Percentiles rank a stretch among this genome's conserved stretches.
phyloP scores from a whole-genome alignment of 2,888 invertebrate species.

The Chromoteleia sp. region DNA sequence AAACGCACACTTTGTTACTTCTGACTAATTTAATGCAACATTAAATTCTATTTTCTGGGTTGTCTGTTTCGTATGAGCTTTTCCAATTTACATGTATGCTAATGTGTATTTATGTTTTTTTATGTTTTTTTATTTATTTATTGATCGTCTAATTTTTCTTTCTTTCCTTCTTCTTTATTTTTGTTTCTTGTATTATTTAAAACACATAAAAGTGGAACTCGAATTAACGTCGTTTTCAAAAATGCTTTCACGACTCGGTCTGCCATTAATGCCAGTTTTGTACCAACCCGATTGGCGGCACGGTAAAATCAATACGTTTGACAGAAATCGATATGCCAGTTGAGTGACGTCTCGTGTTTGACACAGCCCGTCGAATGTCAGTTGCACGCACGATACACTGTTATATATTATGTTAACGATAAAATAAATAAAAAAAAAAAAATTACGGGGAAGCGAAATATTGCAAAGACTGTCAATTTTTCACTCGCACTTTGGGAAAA shows the following conservation, averaged over 20 bases:
- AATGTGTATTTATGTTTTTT: too few relatives aligned
- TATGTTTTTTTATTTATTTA: background rate
- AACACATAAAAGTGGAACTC: background rate
- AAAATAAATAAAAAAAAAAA: slow-evolving; percentile 11
- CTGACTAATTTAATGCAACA: slow-evolving; percentile 63
- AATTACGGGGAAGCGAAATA: slow-evolving; percentile 2
- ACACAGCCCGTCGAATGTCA: slow-evolving; percentile 54
- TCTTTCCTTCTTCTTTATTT: too few relatives aligned
- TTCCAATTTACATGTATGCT: too few relatives aligned
- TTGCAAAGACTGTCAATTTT: slow-evolving; percentile 2
- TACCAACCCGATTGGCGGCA: slow-evolving; percentile 5
- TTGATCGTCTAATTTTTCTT: too few relatives aligned
- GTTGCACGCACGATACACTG: slow-evolving; percentile 54
- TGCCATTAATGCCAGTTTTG: slow-evolving; percentile 2
- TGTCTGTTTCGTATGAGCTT: too few relatives aligned
- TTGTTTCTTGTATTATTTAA: background rate
- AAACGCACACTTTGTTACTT: slow-evolving; percentile 50
- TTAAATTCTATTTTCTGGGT: slow-evolving; percentile 50
- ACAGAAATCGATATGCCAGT: slow-evolving; percentile 62
- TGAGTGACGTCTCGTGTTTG: slow-evolving; percentile 59
- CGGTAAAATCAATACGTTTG: slow-evolving; percentile 59
- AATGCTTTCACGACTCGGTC: background rate
- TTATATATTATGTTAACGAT: slow-evolving; percentile 12
- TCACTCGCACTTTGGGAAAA: background rate
- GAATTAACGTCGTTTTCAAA: background rate